These are phyloP conservation scores for Conopomorpha cramerella DNA, from an alignment of 1,140 invertebrate species.

Conservation along the genomic window DNA sequence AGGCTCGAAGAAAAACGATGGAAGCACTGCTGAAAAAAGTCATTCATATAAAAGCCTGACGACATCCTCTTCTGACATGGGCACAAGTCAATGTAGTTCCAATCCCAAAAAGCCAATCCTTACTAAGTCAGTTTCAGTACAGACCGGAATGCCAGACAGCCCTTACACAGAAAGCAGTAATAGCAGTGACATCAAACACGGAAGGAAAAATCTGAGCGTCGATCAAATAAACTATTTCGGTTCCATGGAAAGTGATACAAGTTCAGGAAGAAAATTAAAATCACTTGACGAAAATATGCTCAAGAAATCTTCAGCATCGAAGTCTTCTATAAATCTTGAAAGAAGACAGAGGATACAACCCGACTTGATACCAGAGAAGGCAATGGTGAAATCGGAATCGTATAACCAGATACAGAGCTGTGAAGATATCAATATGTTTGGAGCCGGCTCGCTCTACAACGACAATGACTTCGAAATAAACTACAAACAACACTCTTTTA, in stretches of 20 bases:
- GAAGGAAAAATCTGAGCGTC: conserved; percentile 51
- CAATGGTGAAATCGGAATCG: conserved; percentile 50
- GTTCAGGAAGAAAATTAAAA: conserved; percentile 51
- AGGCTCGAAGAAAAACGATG: conserved; percentile 44
- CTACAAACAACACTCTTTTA: conserved; percentile 62
- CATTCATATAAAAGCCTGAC: conserved; percentile 57
- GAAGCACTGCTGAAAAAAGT: conserved; percentile 51
- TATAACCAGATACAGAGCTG: conserved; percentile 60
- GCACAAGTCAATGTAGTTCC: conserved; percentile 45
- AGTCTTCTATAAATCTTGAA: conserved; percentile 50
- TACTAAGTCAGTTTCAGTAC: conserved; percentile 57
- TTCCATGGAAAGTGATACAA: conserved; percentile 56
- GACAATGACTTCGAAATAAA: conserved; percentile 52
- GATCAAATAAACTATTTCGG: conserved; percentile 58
- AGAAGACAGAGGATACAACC: conserved; percentile 55
- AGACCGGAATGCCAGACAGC: conserved; percentile 54
- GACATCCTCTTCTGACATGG: conserved; percentile 58
- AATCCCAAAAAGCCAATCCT: conserved; percentile 52
- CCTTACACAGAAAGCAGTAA: conserved; percentile 43
- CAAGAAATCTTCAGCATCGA: conserved; percentile 44
- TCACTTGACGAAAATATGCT: conserved; percentile 54
- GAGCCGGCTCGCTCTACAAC: conserved; percentile 47
- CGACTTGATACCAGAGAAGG: conserved; percentile 56
- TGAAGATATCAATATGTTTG: conserved; percentile 58
- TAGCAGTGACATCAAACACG: conserved; percentile 52